phyloP scores from a whole-genome alignment of 2,113 vertebrate species.

The Bubalus kerabau region DNA sequence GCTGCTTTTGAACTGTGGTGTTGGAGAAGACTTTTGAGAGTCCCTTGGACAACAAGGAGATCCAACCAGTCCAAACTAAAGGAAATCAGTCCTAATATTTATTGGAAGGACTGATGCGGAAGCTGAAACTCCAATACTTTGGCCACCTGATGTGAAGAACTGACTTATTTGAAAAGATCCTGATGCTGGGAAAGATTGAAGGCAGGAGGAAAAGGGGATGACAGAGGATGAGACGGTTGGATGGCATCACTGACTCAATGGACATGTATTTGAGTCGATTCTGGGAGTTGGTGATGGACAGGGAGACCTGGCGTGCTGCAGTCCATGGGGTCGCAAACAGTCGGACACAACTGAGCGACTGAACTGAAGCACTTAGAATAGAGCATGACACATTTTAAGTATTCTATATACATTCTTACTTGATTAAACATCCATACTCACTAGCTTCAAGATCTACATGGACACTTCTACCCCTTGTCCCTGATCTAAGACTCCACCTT shows the following conservation, averaged over 20 bases:
- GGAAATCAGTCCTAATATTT: neutral
- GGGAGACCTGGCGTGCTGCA: accelerated
- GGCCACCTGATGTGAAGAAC: neutral
- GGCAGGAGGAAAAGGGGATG: neutral
- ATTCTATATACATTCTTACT: neutral
- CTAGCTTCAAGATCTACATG: neutral
- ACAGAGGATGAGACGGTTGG: neutral
- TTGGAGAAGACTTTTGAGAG: neutral
- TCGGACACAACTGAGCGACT: accelerated
- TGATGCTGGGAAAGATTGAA: neutral
- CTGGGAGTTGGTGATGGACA: neutral
- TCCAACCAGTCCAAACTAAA: neutral
- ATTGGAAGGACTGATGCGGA: neutral
- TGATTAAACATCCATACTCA: neutral
- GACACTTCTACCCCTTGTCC: neutral
- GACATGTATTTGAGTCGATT: neutral
- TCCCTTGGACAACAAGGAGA: neutral
- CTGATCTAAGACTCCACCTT: neutral
- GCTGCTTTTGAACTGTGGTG: neutral
- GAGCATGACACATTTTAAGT: neutral
- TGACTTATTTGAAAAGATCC: neutral
- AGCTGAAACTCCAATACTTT: neutral
- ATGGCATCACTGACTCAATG: neutral
- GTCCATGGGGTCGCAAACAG: neutral
- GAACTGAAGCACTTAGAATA: neutral